phyloP scores from a whole-genome alignment of 1,140 invertebrate species.

The Delia radicum region DNA sequence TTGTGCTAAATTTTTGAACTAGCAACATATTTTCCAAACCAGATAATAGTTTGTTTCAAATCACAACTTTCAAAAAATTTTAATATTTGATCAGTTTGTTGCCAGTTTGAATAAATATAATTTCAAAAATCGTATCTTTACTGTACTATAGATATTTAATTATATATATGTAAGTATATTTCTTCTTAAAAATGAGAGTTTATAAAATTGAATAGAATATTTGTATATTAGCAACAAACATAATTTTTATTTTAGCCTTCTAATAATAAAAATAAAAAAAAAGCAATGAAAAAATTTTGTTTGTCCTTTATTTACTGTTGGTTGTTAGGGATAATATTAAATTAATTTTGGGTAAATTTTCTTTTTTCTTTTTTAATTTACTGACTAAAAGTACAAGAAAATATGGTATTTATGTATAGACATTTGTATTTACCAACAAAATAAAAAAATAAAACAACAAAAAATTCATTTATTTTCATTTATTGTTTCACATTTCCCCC shows the following conservation, averaged over 20 bases:
- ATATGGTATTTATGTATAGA: background rate
- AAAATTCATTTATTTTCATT: slow-evolving; percentile 57
- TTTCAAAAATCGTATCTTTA: too few species aligned
- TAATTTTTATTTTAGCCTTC: background rate
- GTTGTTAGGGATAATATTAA: background rate
- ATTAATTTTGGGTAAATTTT: background rate
- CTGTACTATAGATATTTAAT: too few species aligned
- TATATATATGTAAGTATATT: too few species aligned
- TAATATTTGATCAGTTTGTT: too few species aligned
- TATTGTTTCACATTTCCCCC: slow-evolving; percentile 55
- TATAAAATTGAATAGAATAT: background rate
- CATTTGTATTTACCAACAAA: background rate
- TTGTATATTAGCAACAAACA: background rate
- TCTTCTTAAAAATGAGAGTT: too few species aligned
- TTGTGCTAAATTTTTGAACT: too few species aligned
- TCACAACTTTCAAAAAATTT: too few species aligned
- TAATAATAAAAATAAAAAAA: background rate
- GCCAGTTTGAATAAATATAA: too few species aligned
- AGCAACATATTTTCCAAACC: too few species aligned
- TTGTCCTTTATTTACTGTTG: background rate
- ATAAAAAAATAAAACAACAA: slow-evolving; percentile 34
- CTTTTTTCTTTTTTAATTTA: background rate
- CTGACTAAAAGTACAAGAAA: slow-evolving; percentile 1
- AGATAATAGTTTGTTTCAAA: too few species aligned
- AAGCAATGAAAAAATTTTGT: background rate